A percentile compares a stretch with the other conserved stretches of the same genome.
phyloP scores from a whole-genome alignment of 2,888 invertebrate genomes.

The Nomada ferruginata region DNA sequence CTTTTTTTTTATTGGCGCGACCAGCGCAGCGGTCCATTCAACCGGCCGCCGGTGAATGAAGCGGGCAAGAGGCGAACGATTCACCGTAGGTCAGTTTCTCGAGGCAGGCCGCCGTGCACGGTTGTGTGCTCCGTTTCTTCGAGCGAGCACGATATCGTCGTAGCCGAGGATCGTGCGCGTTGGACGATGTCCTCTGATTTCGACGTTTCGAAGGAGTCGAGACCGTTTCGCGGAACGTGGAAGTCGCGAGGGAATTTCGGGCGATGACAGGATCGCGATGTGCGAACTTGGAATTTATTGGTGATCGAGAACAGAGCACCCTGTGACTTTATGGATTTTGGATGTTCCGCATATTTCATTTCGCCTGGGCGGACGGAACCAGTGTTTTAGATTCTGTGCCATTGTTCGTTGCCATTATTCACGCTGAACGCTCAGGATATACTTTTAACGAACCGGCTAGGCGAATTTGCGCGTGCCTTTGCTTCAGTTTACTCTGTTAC shows the following conservation, averaged over 20 bases:
- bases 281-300: not conserved
- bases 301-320: not conserved
- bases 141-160: not conserved
- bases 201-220: not conserved
- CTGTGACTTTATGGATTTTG: not conserved
- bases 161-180: not conserved
- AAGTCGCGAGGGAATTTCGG: conserved; percentile 4
- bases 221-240: not conserved
- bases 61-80: conserved; percentile 48
- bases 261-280: conserved; percentile 42
- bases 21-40: conserved; percentile 39
- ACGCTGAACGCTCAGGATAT: not conserved
- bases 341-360: no score
- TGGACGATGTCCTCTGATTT: conserved; percentile 38
- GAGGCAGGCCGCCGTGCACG: conserved; percentile 36
- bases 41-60: conserved; percentile 58
- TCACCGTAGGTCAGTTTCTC: conserved; percentile 68
- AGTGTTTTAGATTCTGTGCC: not conserved
- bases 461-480: not conserved
- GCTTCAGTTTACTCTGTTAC: not conserved
- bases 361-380: no score
- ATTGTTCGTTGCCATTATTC: not conserved
- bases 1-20: conserved; percentile 1
- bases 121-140: conserved; percentile 22
- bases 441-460: not conserved